Evolutionary conservation across 1,140 invertebrate genomes (phyloP).

Genomic region (Zelostemma sp.): DNA sequence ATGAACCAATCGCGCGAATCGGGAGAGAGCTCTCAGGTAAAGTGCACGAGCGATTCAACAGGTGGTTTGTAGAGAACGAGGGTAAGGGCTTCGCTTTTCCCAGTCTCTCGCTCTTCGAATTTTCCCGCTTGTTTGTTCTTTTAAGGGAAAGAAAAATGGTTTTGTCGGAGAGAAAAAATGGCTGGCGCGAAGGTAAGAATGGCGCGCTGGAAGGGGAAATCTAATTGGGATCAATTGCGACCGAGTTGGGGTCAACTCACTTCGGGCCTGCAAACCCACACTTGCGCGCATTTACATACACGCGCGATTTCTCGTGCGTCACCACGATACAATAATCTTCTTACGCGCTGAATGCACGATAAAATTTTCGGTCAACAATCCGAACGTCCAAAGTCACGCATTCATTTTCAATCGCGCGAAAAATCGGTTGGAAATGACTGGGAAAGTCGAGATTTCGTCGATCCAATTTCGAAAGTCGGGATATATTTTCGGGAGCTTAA

Average conservation of each 20-base stretch:
- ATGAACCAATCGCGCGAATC: not conserved
- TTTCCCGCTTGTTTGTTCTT: too few relatives aligned
- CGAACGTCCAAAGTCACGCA: constrained; percentile 6
- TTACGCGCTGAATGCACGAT: not conserved
- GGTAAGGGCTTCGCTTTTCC: constrained; percentile 38
- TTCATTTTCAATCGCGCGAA: too few relatives aligned
- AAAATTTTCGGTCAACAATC: constrained; percentile 15
- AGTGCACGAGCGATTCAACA: constrained; percentile 42
- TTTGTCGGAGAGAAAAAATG: constrained; percentile 21
- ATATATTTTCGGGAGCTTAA: not conserved
- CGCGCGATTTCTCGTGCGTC: constrained; percentile 12
- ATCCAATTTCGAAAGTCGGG: too few relatives aligned
- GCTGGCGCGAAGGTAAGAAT: constrained; percentile 14
- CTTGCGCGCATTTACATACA: constrained; percentile 25
- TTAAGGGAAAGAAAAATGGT: not conserved
- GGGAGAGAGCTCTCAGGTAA: constrained; percentile 39
- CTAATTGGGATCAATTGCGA: constrained; percentile 54
- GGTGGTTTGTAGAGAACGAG: constrained; percentile 44
- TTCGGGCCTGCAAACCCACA: constrained; percentile 26
- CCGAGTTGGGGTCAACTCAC: constrained; percentile 52
- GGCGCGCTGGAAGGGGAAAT: constrained; percentile 37
- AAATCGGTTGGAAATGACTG: too few relatives aligned
- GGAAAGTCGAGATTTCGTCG: too few relatives aligned
- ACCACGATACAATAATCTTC: constrained; percentile 19
- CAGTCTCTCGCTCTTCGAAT: constrained; percentile 16